A percentile compares a stretch with the other conserved stretches of the same genome.
These are phyloP conservation scores for Upupa epops DNA, from an alignment of 2,113 vertebrate genomes.

Conservation along the genomic window DNA sequence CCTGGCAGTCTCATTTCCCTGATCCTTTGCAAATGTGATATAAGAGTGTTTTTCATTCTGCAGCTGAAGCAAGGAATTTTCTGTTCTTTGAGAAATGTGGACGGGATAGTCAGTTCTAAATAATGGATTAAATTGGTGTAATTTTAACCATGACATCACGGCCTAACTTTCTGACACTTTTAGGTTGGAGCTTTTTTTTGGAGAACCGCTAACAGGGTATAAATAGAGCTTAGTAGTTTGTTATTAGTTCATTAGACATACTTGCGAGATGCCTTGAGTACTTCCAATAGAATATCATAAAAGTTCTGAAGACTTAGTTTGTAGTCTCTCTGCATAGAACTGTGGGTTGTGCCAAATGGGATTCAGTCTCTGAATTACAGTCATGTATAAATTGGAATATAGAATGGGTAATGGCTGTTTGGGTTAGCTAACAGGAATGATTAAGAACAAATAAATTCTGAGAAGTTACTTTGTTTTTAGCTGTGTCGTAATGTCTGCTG, in stretches of 20 bases:
- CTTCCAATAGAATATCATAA: neutral
- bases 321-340: neutral
- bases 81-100: neutral
- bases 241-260: neutral
- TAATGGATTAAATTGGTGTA: neutral
- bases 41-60: neutral
- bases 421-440: neutral
- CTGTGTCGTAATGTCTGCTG: neutral
- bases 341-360: neutral
- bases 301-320: neutral
- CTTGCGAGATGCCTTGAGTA: neutral
- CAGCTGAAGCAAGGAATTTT: neutral
- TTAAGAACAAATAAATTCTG: neutral
- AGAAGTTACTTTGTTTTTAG: neutral
- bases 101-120: neutral
- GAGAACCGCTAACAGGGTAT: neutral
- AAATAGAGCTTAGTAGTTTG: neutral
- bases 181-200: neutral
- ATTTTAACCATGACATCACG: neutral
- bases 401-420: neutral
- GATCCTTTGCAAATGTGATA: neutral
- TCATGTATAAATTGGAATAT: neutral
- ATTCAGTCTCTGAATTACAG: neutral
- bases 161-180: neutral
- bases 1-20: neutral